Conservation (phyloP, 2,888 invertebrate species). For the Amiota communis region DNA sequence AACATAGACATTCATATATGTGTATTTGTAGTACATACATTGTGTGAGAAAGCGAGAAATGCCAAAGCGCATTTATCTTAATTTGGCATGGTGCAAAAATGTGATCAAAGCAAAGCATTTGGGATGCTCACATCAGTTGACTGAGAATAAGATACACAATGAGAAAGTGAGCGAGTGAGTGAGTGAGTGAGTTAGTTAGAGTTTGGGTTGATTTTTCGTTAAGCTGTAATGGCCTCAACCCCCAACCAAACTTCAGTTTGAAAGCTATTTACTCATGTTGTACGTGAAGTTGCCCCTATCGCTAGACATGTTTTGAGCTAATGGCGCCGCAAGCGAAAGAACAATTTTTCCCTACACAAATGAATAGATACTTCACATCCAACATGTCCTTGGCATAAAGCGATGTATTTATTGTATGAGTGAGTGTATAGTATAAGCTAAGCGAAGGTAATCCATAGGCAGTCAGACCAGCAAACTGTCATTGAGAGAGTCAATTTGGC, state of each 20-base stretch:
- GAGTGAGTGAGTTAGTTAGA: no score
- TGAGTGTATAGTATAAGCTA: slow-evolving; percentile 16
- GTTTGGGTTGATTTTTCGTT: neutral
- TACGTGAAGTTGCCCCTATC: neutral
- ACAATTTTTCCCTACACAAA: slow-evolving; percentile 7
- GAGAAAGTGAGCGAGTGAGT: neutral
- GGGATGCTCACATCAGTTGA: neutral
- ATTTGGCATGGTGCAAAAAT: neutral
- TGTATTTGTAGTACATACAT: no score
- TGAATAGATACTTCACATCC: slow-evolving; percentile 11
- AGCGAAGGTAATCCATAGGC: no score
- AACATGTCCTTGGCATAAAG: slow-evolving; percentile 6
- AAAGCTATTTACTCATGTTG: slow-evolving; percentile 3
- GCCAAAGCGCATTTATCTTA: slow-evolving; percentile 19
- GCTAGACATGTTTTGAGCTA: slow-evolving; percentile 17
- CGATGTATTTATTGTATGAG: neutral
- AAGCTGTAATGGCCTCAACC: neutral
- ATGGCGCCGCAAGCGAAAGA: slow-evolving; percentile 21
- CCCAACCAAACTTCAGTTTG: neutral
- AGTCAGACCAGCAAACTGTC: slow-evolving; percentile 33
- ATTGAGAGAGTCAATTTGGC: slow-evolving; percentile 37
- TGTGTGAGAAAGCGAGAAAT: neutral
- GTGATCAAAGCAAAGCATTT: neutral
- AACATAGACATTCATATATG: no score
- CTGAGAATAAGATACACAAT: no score